Percentiles rank a stretch among this genome's conserved stretches.
phyloP scores from a whole-genome alignment of 2,113 vertebrate genomes.

The Variabilichromis moorii region DNA sequence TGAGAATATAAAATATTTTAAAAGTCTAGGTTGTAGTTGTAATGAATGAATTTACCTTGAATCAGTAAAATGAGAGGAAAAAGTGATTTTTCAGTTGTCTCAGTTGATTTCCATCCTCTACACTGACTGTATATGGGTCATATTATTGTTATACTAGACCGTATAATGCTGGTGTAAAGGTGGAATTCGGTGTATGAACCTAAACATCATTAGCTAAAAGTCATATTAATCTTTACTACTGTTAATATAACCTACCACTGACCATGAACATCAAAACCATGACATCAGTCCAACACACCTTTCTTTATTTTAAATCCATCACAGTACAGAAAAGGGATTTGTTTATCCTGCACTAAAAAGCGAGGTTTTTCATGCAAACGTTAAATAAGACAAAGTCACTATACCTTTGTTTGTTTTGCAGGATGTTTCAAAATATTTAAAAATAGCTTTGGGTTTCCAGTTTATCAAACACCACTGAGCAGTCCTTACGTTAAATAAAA shows the following conservation, averaged over 20 bases:
- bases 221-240: background rate
- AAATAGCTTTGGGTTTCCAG: background rate
- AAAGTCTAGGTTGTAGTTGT: background rate
- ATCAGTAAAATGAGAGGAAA: background rate
- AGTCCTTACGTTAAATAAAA: background rate
- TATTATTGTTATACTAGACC: background rate
- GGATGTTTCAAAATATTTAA: background rate
- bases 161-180: background rate
- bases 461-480: background rate
- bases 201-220: background rate
- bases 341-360: background rate
- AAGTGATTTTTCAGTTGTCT: background rate
- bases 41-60: background rate
- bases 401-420: background rate
- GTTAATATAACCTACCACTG: background rate
- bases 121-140: rapidly evolving
- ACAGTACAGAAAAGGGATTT: background rate
- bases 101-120: background rate
- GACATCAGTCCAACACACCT: background rate
- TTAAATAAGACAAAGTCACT: background rate
- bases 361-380: rapidly evolving
- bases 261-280: background rate
- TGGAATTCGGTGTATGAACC: background rate
- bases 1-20: background rate
- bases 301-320: background rate